Percentiles rank a stretch among this genome's conserved stretches.
These are phyloP conservation scores for Sceloporus tristichus DNA, from an alignment of 2,113 vertebrate genomes.

Conservation along the genomic window DNA sequence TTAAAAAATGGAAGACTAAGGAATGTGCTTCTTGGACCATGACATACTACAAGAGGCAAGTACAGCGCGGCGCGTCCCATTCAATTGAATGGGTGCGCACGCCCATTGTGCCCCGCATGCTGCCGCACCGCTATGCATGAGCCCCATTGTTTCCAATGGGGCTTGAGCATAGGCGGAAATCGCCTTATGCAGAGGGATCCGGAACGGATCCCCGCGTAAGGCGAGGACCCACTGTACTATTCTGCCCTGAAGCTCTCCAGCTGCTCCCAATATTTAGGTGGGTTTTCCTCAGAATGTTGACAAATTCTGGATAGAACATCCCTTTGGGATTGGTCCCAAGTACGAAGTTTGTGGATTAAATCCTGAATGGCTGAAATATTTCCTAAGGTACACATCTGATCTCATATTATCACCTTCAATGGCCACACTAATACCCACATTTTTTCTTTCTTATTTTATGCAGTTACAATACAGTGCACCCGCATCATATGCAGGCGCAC, in stretches of 20 bases:
- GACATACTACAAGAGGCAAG: not conserved
- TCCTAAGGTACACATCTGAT: not conserved
- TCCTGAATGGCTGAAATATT: not conserved
- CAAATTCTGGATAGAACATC: not conserved
- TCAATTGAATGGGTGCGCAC: too few species aligned
- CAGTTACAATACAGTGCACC: slow-evolving; percentile 17
- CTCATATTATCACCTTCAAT: not conserved
- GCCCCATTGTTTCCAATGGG: too few species aligned
- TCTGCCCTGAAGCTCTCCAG: not conserved
- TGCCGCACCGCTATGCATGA: too few species aligned
- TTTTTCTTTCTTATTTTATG: not conserved
- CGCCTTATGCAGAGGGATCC: too few species aligned
- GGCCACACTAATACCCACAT: not conserved
- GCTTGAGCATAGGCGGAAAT: too few species aligned
- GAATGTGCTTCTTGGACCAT: not conserved
- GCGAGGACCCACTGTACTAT: not conserved
- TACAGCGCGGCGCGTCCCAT: not conserved
- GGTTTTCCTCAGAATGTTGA: not conserved
- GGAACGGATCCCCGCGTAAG: too few species aligned
- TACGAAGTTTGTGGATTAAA: not conserved
- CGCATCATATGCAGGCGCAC: too few species aligned
- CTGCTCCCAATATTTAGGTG: not conserved
- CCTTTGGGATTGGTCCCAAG: not conserved
- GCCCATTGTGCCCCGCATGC: too few species aligned
- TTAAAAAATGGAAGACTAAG: not conserved